A percentile compares a stretch with the other conserved stretches of the same genome.
Conservation (phyloP, 2,888 invertebrate species). For the Amphipyra tragopoginis region DNA sequence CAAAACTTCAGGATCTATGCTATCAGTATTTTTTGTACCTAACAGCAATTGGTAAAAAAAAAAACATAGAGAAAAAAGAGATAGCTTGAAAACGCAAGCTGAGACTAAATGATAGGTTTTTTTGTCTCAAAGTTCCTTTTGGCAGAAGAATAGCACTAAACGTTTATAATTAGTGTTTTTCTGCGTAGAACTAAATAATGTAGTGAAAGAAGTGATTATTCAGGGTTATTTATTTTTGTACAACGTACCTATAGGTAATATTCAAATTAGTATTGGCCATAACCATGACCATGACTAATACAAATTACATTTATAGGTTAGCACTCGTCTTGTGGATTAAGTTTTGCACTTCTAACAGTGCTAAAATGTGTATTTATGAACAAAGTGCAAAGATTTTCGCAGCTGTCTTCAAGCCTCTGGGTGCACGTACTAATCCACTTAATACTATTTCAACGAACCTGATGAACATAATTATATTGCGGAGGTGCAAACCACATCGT, state of each 20-base stretch:
- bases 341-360: slow-evolving; percentile 4
- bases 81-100: neutral
- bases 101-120: neutral
- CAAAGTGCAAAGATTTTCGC: slow-evolving; percentile 34
- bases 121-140: neutral
- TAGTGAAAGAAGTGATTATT: slow-evolving; percentile 19
- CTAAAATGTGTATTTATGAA: slow-evolving; percentile 19
- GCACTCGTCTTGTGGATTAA: slow-evolving; percentile 7
- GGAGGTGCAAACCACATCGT: slow-evolving; percentile 58
- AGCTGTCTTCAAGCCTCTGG: slow-evolving; percentile 70
- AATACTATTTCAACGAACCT: slow-evolving; percentile 71
- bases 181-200: neutral
- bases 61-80: too few relatives aligned
- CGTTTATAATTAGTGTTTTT: neutral
- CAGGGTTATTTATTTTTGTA: slow-evolving; percentile 10
- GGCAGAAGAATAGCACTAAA: neutral
- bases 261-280: neutral
- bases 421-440: slow-evolving; percentile 55
- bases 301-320: slow-evolving; percentile 30
- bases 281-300: neutral
- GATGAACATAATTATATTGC: slow-evolving; percentile 56
- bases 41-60: too few relatives aligned
- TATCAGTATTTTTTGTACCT: too few relatives aligned
- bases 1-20: too few relatives aligned
- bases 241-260: neutral